A percentile compares a stretch with the other conserved stretches of the same genome.
Evolutionary conservation across 2,888 invertebrate species (phyloP).

Genomic region (Lochmaea capreae): DNA sequence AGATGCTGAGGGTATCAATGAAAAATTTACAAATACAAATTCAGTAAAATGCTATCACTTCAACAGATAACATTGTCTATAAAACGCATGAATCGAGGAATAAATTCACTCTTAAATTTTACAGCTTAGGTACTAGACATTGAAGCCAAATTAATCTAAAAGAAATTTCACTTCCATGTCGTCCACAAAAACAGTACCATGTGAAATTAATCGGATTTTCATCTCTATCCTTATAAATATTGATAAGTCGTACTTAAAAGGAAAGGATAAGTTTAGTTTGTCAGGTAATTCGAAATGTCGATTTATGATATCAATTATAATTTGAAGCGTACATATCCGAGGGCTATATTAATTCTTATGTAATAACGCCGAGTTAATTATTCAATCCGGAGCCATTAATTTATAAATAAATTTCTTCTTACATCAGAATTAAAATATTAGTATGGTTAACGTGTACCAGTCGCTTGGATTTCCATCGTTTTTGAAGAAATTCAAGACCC

Average conservation of each 20-base stretch:
- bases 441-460: no score
- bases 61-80: no score
- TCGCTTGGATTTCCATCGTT: no score
- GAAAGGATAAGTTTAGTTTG: conserved; percentile 25
- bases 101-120: no score
- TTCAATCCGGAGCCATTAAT: conserved; percentile 31
- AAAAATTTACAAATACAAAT: no score
- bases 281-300: conserved; percentile 21
- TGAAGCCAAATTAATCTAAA: neutral
- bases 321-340: conserved; percentile 23
- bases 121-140: neutral
- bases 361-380: conserved; percentile 25
- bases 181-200: neutral
- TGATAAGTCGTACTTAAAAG: conserved; percentile 22
- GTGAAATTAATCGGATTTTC: conserved; percentile 12
- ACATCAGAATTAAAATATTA: neutral
- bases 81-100: no score
- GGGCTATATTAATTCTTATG: conserved; percentile 26
- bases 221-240: conserved; percentile 22
- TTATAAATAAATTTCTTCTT: conserved; percentile 20
- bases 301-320: conserved; percentile 27
- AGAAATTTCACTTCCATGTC: neutral
- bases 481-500: no score
- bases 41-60: no score
- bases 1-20: no score